Base-by-base conservation (phyloP, 2,888 invertebrate genomes). In the Anodontia alba region DNA sequence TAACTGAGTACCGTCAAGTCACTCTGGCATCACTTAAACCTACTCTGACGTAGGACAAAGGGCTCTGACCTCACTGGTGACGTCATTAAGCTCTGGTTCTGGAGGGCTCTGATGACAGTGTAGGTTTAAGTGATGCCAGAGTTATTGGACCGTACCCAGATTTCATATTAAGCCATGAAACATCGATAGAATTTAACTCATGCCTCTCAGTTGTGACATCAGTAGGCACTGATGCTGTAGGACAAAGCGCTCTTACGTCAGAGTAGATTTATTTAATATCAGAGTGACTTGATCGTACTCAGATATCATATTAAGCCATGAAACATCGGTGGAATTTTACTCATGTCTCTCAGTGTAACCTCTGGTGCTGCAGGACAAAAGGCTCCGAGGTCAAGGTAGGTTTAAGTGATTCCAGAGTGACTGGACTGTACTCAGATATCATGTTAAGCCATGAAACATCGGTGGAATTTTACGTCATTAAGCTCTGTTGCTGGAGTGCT, bases 181-280 rank as follows among this genome's bases (percentile, higher is more conserved):
- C 49, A 49, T 49, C 8, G n/a, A 17, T 49, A 17, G 49, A 49
- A 49, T 49, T 49, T 49, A 20, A 49, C 49, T 49, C 49, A 10
- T 49, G 49, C 17, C 49, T 49, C 49, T 49, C 49, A 49, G 49
- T n/a, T 7, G 49, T 49, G 49, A 49, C 49, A 17, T 49, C 49
- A 49, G 49, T 49, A 49, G 17, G 49, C 49, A 49, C 49, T 49
- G 49, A 49, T 49, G 49, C 49, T 49, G 49, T 49, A 49, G 49
- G 49, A 49, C 49, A 20, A 49, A 49, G 49, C 12, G 49, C 49
- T 49, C 49, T 49, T 7, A 49, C 12, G 20, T 49, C 49, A 49
- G 49, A 49, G 49, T 15, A 49, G 49, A 17, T 49, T 49, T 49
- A 49, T 10, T 7, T 49, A 17, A 49, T 49, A 17, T 17, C 49